A percentile compares a stretch with the other conserved stretches of the same genome.
Evolutionary conservation across 1,140 invertebrate genomes (phyloP).

Genomic region (Drosophila ficusphila): DNA sequence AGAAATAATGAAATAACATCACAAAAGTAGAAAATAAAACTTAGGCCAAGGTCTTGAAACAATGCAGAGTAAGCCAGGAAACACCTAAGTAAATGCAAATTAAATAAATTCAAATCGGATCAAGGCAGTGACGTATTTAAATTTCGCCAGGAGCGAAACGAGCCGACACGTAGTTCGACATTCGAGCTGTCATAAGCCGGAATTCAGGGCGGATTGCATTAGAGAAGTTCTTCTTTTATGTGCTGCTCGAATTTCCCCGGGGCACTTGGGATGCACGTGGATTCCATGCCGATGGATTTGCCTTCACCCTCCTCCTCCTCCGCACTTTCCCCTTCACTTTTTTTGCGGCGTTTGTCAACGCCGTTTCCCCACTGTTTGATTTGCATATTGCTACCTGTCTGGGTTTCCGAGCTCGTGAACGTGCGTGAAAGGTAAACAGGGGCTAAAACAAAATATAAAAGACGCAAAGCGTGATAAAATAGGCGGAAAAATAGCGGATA

Average conservation of each 20-base stretch:
- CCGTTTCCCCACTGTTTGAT: constrained; percentile 61
- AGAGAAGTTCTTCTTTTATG: constrained; percentile 27
- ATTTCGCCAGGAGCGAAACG: constrained; percentile 24
- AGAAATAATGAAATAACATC: background rate
- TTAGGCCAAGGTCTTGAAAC: background rate
- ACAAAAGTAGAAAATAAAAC: background rate
- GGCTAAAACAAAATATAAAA: constrained; percentile 45
- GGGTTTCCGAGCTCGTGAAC: constrained; percentile 21
- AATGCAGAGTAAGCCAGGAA: background rate
- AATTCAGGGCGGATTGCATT: constrained; percentile 60
- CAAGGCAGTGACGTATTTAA: constrained; percentile 23
- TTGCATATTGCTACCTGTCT: constrained; percentile 78
- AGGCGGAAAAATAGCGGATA: constrained; percentile 70
- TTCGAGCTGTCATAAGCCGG: constrained; percentile 36
- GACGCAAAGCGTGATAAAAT: constrained; percentile 66
- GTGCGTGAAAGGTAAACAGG: constrained; percentile 54
- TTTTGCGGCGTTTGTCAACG: constrained; percentile 40
- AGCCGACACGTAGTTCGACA: constrained; percentile 32
- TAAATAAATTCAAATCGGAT: constrained; percentile 36
- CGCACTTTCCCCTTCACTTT: background rate
- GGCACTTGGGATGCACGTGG: constrained; percentile 53
- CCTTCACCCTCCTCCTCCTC: background rate
- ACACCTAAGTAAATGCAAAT: constrained; percentile 31
- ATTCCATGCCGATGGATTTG: constrained; percentile 60
- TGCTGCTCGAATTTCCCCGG: constrained; percentile 21